Evolutionary conservation across 2,888 invertebrate species (phyloP), one percentile per base, ranked within the genome.

Genomic region (Mechanitis messenoides): DNA sequence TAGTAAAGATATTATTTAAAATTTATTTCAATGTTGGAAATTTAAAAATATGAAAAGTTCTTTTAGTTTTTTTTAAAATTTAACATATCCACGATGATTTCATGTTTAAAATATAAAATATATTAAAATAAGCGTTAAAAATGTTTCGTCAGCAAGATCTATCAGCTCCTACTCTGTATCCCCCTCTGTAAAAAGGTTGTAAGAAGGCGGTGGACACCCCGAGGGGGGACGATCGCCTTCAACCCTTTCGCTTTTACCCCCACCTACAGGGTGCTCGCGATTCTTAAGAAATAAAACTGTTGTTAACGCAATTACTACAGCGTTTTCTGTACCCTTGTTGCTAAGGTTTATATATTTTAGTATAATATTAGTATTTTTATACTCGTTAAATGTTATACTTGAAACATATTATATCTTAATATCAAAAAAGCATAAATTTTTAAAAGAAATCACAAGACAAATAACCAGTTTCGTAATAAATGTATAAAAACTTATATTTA

Each of bases 211-310:
- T 79, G 87, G 88, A 86, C 87, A 81, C 85, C 85, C 79, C 75
- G 65, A 70, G 71, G 80, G 83, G 83, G 74, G 82, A 77, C 79
- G 81, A 86, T 85, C 85, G 84, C 85, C 88, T 79, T 86, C 88
- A 90, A 90, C 90, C 90, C 90, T 90, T 90, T 90, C 89, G 88
- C 87, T 89, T 88, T 88, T 84, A 84, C 87, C 87, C 88, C 87
- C 83, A 72, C 73, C 72, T 77, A 85, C 87, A 89, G 87, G 84
- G 75, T 86, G 88, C 76, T 84, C 75, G 72, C 72, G 72, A 80
- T 77, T 64, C 59, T 60, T 60, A 5, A 60, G 58, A 56, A 62
- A 57, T 62, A 64, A 59, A 58, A 62, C 59, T 53, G 50, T 47
- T 56, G 38, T 59, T 59, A 54, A 64, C 33, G 35, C 28, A 46